Base-by-base conservation (phyloP, 2,888 invertebrate species). In the Megaustenia siamemsis region DNA sequence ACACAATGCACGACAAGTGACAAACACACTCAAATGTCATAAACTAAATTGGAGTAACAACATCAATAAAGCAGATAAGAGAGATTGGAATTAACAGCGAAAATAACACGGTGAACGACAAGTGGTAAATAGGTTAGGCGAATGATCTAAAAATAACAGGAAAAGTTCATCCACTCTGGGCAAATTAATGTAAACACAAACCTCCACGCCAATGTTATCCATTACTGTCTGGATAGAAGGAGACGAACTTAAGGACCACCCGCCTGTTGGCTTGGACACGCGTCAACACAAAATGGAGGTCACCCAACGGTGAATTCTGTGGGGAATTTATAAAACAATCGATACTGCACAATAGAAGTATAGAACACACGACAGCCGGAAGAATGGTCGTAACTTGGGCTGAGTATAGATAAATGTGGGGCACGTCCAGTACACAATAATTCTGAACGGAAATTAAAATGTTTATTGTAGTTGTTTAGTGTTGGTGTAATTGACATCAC, bases 271-370 rank as follows among this genome's bases (percentile, higher is more conserved):
- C 18, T 24, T 10, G 66, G 68, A 40, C 38, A 43, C 71, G 71
- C 71, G 71, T 71, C 40, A 43, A 71, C 12, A 71, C 71, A 71
- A 71, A 71, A 71, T 71, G 71, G 71, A 71, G 71, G 71, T 71
- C 71, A 71, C 71, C 43, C 8, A 12, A 71, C 45, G 71, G 43
- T 24, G 40, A 69, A 21, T 24, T 15, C 38, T 6, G 24, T 18
- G 68, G 68, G 38, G 38, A 69, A 69, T 69, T 40, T 40, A n/a
- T n/a, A 69, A 40, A 40, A 69, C 71, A 28, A 71, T 71, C 71
- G 71, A 71, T 71, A 15, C n/a, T n/a, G 28, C 12, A 35, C n/a
- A 43, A 43, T 10, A 24, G 40, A 71, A 24, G 68, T 4, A 18
- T 5, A 3, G 12, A 63, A 45, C 45, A 45, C 6, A 12, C 45